Percentiles rank a stretch among this genome's conserved stretches.
phyloP scores from a whole-genome alignment of 2,113 vertebrate species.

The Ailuropoda melanoleuca region DNA sequence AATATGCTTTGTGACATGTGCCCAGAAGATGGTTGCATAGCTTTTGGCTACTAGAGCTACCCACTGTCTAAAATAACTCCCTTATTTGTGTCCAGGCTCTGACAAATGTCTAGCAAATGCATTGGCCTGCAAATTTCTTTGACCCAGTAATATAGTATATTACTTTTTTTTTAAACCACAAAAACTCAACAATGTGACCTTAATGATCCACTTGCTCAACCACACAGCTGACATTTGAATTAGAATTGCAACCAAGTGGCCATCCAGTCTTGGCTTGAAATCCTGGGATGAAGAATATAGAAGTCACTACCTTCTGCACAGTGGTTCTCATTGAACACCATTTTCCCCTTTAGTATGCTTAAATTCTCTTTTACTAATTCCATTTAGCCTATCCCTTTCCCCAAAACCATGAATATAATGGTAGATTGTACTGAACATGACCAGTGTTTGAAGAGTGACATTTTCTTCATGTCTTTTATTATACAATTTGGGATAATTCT shows the following conservation, averaged over 20 bases:
- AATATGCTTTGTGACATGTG: constrained; percentile 59
- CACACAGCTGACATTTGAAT: neutral
- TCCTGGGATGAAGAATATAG: neutral
- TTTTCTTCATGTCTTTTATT: constrained; percentile 39
- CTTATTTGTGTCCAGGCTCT: neutral
- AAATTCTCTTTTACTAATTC: neutral
- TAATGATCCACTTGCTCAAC: neutral
- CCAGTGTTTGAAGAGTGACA: neutral
- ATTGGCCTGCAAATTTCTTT: constrained; percentile 26
- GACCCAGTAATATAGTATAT: neutral
- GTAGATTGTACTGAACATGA: neutral
- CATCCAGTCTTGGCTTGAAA: neutral
- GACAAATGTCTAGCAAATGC: constrained; percentile 38
- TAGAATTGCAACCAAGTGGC: neutral
- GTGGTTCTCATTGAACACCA: neutral
- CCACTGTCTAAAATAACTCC: constrained; percentile 62
- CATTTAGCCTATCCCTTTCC: neutral
- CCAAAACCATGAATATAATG: neutral
- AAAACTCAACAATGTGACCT: constrained; percentile 23
- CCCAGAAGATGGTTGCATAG: constrained; percentile 21
- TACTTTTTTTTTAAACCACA: constrained; percentile 10
- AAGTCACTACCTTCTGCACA: neutral
- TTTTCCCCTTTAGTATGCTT: neutral
- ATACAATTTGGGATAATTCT: constrained; percentile 6
- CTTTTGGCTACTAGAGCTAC: constrained; percentile 49